A percentile compares a stretch with the other conserved stretches of the same genome.
Evolutionary conservation across 2,113 vertebrate species (phyloP).

Genomic region (Limnothrissa miodon): DNA sequence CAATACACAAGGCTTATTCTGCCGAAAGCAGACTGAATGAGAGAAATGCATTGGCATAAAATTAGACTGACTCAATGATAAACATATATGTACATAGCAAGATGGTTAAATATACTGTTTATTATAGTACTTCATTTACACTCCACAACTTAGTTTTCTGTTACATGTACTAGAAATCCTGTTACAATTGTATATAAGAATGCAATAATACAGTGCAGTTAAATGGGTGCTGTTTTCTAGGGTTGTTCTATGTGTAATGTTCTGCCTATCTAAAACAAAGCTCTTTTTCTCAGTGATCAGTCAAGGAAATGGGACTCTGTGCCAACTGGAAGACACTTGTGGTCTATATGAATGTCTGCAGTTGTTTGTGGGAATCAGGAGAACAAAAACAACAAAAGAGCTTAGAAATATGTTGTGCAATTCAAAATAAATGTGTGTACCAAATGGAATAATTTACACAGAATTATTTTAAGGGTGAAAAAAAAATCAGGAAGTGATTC

Average conservation of each 20-base stretch:
- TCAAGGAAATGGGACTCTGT: conserved; percentile 44
- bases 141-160: conserved; percentile 68
- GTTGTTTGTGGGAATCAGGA: neutral
- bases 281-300: conserved; percentile 18
- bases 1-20: neutral
- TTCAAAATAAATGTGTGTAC: neutral
- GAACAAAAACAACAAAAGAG: neutral
- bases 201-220: conserved; percentile 65
- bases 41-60: conserved; percentile 40
- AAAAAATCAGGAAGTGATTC: neutral
- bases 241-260: neutral
- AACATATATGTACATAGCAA: conserved; percentile 59
- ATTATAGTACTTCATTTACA: conserved; percentile 74
- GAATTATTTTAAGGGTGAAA: neutral
- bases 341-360: conserved; percentile 48
- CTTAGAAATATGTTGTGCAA: neutral
- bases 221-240: conserved; percentile 39
- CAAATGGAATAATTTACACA: neutral
- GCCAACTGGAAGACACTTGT: conserved; percentile 55
- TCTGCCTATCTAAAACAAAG: conserved; percentile 16
- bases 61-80: conserved; percentile 50
- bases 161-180: conserved; percentile 62
- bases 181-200: conserved; percentile 63
- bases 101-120: conserved; percentile 76
- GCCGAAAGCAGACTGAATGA: neutral